Evolutionary conservation across 2,797 vertebrate genomes (phyloP).

Genomic region (Alca torda): DNA sequence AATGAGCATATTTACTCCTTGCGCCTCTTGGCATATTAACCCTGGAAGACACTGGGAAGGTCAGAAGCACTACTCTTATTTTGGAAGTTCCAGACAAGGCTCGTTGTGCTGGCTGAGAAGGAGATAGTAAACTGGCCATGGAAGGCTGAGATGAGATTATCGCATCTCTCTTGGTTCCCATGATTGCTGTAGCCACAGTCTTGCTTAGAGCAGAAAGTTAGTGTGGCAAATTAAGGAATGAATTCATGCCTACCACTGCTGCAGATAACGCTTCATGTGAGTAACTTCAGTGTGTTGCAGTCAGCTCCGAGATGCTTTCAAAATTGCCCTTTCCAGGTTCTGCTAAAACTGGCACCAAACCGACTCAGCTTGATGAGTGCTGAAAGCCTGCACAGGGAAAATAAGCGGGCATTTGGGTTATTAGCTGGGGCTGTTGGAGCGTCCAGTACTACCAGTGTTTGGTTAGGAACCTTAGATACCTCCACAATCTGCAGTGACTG

Average conservation of each 20-base stretch:
- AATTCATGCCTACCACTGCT: neutral
- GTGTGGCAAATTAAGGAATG: neutral
- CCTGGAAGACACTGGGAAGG: neutral
- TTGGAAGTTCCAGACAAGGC: neutral
- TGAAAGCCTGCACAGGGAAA: neutral
- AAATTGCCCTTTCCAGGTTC: neutral
- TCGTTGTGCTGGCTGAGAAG: neutral
- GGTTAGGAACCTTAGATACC: neutral
- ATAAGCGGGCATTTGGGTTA: neutral
- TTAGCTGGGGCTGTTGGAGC: neutral
- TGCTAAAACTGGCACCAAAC: neutral
- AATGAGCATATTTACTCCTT: neutral
- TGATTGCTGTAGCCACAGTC: neutral
- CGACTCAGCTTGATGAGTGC: neutral
- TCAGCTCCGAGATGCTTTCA: neutral
- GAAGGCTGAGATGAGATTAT: neutral
- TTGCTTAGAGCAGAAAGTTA: neutral
- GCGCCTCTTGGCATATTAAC: neutral
- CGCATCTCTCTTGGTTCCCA: neutral
- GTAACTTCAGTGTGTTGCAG: neutral
- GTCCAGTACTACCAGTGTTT: no score
- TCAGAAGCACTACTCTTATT: neutral
- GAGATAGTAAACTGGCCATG: neutral
- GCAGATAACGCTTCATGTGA: accelerated
- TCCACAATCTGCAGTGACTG: neutral